Evolutionary conservation across 2,888 invertebrate species (phyloP), one percentile per base, ranked within the genome.

Genomic region (Lasioglossum pauxillum): DNA sequence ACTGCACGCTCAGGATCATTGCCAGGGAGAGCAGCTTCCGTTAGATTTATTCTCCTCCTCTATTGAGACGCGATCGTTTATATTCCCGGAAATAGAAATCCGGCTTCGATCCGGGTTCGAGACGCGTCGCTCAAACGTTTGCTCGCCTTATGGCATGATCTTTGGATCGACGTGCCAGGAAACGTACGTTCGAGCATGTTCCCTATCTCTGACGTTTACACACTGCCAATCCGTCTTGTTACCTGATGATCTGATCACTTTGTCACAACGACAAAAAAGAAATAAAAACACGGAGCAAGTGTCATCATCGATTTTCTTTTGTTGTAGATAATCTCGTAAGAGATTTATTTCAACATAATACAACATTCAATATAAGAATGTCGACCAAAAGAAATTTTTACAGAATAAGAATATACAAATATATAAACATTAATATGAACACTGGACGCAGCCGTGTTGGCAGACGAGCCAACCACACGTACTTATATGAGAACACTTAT

Each of bases 31-130:
- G 88, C 86, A 87, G 87, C 85, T 88, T 82, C 90, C 87, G 89
- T 90, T 91, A 91, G 92, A 94, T 94, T 94, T 94, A 94, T 94
- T 91, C 91, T 89, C 83, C 85, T 88, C 87, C 90, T 88, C 90
- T 86, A 92, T 92, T 89, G 91, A 92, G 93, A 92, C 92, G 90
- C 90, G 92, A 92, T 91, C 94, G 92, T 93, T 94, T 94, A 93
- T 93, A 93, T 92, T 88, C 91, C 89, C 84, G 84, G 87, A 90
- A 93, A 93, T 93, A 92, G 92, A 93, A 93, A 91, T 91, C 89
- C 90, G 76, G 90, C 85, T 89, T 80, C 89, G 78, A 85, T 88
- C 86, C 84, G 83, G 88, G 89, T 83, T 87, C 82, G 78, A 82
- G 82, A 67, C 83, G 88, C 87, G 88, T 86, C 88, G 87, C 88